These are phyloP conservation scores for Gastrophryne carolinensis DNA, from an alignment of 2,797 vertebrate species.

Conservation along the genomic window DNA sequence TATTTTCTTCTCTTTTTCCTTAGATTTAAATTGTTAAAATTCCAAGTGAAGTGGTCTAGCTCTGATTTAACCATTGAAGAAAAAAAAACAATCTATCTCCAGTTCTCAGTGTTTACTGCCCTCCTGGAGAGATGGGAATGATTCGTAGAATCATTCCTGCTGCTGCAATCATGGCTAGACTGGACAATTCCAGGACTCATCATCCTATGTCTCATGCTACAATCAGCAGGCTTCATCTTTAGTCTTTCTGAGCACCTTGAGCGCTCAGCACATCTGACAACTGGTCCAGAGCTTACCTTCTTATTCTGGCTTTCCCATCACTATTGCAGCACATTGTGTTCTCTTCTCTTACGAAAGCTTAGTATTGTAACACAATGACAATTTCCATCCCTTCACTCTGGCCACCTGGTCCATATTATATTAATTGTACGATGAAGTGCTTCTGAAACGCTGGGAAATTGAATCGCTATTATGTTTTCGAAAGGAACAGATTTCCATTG, in stretches of 20 bases:
- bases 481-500: neutral
- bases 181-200: slow-evolving; percentile 6
- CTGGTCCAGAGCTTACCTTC: neutral
- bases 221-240: slow-evolving; percentile 14
- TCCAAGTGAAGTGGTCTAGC: neutral
- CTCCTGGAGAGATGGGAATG: neutral
- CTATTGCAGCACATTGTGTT: neutral
- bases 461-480: neutral
- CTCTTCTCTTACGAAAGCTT: neutral
- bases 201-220: neutral
- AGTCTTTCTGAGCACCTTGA: neutral
- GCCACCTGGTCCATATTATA: neutral
- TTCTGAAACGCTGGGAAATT: neutral
- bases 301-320: neutral
- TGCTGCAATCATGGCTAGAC: slow-evolving; percentile 14
- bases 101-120: neutral
- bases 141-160: slow-evolving; percentile 1
- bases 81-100: too few species aligned
- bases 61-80: too few species aligned
- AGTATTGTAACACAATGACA: neutral
- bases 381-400: neutral
- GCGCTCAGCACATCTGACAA: neutral
- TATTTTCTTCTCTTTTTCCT: too few species aligned
- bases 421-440: neutral
- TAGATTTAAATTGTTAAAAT: too few species aligned